Base-by-base conservation (phyloP, 2,888 invertebrate genomes). In the Calephelis perditalis region DNA sequence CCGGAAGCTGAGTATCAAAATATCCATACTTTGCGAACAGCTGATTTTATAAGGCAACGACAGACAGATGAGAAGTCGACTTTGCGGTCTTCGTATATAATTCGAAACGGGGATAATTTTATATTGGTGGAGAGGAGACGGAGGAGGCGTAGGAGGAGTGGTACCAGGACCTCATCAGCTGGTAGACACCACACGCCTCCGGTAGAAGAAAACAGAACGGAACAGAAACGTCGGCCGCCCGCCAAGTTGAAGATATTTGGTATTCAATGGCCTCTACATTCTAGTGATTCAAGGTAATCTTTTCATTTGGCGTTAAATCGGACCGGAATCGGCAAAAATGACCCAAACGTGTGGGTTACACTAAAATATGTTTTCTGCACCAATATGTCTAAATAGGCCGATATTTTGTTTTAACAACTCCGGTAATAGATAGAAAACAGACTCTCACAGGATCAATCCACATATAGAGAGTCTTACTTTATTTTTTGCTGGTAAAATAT, bases 251-350 rank as follows among this genome's bases (percentile, higher is more conserved):
- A 91, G 74, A 80, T 91, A 67, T 91, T 91, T 66, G 91, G 91
- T 9, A 91, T 91, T 68, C 91, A 91, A 78, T 91, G 91, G 91
- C 91, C 91, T 11, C 74, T 91, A 73, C 91, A 91, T 73, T 89
- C 91, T 62, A 86, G 87, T 72, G 91, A 91, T 70, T 84, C 89
- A 52, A 86, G 91, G 91, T 87, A 75, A 76, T 37, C 9, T 15
- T 12, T n/a, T 26, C 8, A 52, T 5, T 15, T 49, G 49, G 3
- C 7, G 3, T 49, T n/a, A 7, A 11, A 15, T 15, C 2, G 49
- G n/a, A 49, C n/a, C 49, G 49, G 49, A 15, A 5, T 49, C 26
- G 26, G 26, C 26, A 26, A 26, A 26, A 26, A 26, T 26, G 26
- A 26, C 26, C 26, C 26, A 26, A 26, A 26, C 26, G 26, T 26